phyloP scores from a whole-genome alignment of 1,140 invertebrate genomes.

The Pseudomyrmex flavicornis region DNA sequence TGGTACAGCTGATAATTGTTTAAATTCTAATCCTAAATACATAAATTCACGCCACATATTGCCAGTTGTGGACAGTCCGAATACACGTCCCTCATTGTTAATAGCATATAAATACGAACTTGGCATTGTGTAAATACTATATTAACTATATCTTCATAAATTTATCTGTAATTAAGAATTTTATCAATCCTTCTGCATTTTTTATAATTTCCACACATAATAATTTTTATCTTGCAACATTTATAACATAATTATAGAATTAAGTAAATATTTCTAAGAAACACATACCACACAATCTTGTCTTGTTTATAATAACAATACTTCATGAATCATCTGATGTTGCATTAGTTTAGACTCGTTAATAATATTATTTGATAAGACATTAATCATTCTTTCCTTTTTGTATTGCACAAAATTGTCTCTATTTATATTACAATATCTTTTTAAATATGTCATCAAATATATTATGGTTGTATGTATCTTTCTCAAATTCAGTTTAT shows the following conservation, averaged over 20 bases:
- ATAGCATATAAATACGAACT: slow-evolving; percentile 93
- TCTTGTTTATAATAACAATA: too few relatives aligned
- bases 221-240: neutral
- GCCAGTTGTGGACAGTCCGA: slow-evolving; percentile 91
- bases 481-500: too few relatives aligned
- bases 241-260: neutral
- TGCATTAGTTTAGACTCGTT: neutral
- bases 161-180: slow-evolving; percentile 29
- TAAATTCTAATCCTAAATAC: slow-evolving; percentile 94
- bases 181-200: neutral
- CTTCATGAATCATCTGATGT: too few relatives aligned
- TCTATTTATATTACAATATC: neutral
- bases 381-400: neutral
- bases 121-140: slow-evolving; percentile 85
- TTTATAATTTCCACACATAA: neutral
- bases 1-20: slow-evolving; percentile 93
- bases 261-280: neutral
- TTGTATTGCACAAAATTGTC: neutral
- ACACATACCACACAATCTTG: too few relatives aligned
- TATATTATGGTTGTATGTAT: neutral
- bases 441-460: neutral
- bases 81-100: slow-evolving; percentile 94
- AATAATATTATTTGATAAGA: neutral
- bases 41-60: slow-evolving; percentile 94
- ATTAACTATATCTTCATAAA: neutral